phyloP scores from a whole-genome alignment of 2,888 invertebrate species.

The Amiota mariae region DNA sequence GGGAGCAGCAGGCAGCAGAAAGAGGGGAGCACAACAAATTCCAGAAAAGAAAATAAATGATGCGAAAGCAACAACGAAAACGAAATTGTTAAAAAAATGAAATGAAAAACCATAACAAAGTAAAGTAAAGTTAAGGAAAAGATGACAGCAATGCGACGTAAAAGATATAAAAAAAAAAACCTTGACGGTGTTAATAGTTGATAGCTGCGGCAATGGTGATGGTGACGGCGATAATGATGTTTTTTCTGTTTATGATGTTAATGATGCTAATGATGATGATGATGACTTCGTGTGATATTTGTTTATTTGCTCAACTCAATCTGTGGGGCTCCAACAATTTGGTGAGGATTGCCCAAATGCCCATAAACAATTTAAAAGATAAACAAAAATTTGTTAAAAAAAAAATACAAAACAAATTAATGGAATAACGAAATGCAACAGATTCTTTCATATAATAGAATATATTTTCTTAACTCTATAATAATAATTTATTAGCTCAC shows the following conservation, averaged over 20 bases:
- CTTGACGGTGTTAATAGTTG: neutral
- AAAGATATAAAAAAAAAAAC: neutral
- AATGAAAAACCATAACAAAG: neutral
- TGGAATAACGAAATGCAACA: neutral
- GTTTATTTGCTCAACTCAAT: constrained; percentile 18
- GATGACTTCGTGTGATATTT: constrained; percentile 2
- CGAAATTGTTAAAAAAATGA: neutral
- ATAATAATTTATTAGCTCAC: no score
- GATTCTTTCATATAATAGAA: neutral
- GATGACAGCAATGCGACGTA: neutral
- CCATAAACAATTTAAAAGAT: neutral
- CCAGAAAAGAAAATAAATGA: neutral
- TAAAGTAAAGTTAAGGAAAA: neutral
- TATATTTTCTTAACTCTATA: no score
- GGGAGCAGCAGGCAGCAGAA: no score
- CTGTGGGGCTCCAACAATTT: neutral
- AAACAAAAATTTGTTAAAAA: neutral
- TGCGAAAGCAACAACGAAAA: neutral
- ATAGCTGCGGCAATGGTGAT: neutral
- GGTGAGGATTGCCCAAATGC: no score
- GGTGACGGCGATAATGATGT: neutral
- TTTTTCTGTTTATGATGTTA: neutral
- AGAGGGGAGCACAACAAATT: neutral
- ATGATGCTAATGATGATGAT: neutral
- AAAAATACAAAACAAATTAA: neutral